A percentile compares a stretch with the other conserved stretches of the same genome.
These are phyloP conservation scores for Pteromalus puparum DNA, from an alignment of 1,140 invertebrate genomes.

Conservation along the genomic window DNA sequence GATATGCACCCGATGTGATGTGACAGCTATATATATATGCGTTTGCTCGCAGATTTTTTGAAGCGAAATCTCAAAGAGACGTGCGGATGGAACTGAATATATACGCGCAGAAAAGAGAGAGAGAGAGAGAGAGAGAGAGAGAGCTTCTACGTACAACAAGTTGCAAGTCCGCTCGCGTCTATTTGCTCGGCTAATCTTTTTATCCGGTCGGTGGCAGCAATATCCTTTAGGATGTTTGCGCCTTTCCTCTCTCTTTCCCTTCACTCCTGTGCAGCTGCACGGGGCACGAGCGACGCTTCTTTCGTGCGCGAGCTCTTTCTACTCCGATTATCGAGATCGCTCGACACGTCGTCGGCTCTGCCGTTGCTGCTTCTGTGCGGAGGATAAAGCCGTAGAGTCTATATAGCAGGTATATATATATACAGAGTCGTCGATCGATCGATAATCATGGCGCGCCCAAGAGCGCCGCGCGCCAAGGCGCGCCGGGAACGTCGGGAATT, in stretches of 20 bases:
- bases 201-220: constrained; percentile 39
- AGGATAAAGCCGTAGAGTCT: neutral
- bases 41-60: neutral
- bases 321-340: constrained; percentile 43
- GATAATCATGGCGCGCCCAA: neutral
- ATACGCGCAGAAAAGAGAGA: too few relatives aligned
- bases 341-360: constrained; percentile 26
- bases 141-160: too few relatives aligned
- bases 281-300: neutral
- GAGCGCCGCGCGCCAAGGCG: constrained; percentile 12
- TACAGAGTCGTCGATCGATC: neutral
- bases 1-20: too few relatives aligned
- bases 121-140: too few relatives aligned
- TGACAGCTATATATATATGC: too few relatives aligned
- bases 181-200: constrained; percentile 50
- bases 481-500: constrained; percentile 39
- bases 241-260: neutral
- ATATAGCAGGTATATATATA: neutral
- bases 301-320: neutral
- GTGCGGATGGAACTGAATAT: too few relatives aligned
- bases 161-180: constrained; percentile 30
- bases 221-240: constrained; percentile 47
- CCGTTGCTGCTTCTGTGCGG: neutral
- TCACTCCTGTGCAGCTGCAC: too few relatives aligned
- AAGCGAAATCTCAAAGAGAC: neutral